Evolutionary conservation across 2,113 vertebrate genomes (phyloP).

Genomic region (Sinosuthora webbiana): DNA sequence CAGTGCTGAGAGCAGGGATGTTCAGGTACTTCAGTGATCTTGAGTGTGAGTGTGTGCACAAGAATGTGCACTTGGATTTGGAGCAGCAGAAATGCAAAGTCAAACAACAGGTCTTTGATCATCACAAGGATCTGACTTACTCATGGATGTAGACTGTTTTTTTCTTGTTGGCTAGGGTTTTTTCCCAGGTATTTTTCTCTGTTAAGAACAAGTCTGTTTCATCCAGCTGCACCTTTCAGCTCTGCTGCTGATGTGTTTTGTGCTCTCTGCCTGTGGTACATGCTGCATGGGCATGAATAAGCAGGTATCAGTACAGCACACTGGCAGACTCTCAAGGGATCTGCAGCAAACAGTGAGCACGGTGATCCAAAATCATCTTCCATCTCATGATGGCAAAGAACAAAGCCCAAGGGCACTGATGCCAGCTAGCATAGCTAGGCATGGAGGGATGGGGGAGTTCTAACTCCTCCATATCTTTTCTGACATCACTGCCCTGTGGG

Average conservation of each 20-base stretch:
- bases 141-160: background rate
- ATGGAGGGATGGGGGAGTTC: background rate
- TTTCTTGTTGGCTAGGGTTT: background rate
- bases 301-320: background rate
- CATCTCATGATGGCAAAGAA: background rate
- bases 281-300: background rate
- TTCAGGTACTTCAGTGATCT: background rate
- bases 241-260: background rate
- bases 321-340: background rate
- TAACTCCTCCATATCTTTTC: background rate
- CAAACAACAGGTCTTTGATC: background rate
- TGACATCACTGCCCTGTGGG: background rate
- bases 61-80: background rate
- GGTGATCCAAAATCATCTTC: background rate
- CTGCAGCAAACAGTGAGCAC: background rate
- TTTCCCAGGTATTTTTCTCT: background rate
- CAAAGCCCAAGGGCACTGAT: background rate
- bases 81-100: background rate
- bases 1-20: background rate
- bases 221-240: background rate
- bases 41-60: background rate
- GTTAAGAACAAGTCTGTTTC: background rate
- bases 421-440: background rate
- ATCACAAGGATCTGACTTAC: background rate
- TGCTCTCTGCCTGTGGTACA: background rate